Percentiles rank a stretch among this genome's conserved stretches.
Evolutionary conservation across 2,797 vertebrate species (phyloP).

Genomic region (Pempheris klunzingeri): DNA sequence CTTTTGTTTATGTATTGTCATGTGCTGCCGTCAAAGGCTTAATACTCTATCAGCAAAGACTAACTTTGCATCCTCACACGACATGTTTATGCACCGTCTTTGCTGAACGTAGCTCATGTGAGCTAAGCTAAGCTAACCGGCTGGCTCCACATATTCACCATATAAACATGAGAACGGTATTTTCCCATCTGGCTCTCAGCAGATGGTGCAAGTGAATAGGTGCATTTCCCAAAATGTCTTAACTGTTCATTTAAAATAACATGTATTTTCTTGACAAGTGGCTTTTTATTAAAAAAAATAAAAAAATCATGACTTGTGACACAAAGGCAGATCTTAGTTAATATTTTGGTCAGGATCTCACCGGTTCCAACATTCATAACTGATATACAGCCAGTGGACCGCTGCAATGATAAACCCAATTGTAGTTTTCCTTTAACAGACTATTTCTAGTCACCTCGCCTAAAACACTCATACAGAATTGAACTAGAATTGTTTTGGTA

Average conservation of each 20-base stretch:
- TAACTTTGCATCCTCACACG: slow-evolving; percentile 12
- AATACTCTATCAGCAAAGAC: slow-evolving; percentile 17
- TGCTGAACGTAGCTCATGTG: background rate
- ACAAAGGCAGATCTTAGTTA: background rate
- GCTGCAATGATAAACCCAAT: background rate
- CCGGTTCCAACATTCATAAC: too few species aligned
- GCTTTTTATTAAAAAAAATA: background rate
- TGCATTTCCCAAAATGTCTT: background rate
- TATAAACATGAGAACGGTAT: background rate
- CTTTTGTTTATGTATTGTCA: slow-evolving; percentile 31
- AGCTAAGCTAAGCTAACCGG: background rate
- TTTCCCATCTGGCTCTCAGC: background rate
- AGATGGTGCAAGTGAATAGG: background rate
- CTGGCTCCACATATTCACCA: background rate
- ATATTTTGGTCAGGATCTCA: too few species aligned
- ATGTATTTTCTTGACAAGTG: background rate
- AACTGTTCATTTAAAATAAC: background rate
- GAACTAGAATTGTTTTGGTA: background rate
- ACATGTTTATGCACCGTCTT: background rate
- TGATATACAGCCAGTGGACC: too few species aligned
- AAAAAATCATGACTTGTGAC: background rate
- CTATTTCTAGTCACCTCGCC: background rate
- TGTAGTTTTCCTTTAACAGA: background rate
- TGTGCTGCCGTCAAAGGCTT: slow-evolving; percentile 8
- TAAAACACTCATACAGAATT: background rate